Conservation (phyloP, 2,888 invertebrate genomes). For the Neoscelio sp. region DNA sequence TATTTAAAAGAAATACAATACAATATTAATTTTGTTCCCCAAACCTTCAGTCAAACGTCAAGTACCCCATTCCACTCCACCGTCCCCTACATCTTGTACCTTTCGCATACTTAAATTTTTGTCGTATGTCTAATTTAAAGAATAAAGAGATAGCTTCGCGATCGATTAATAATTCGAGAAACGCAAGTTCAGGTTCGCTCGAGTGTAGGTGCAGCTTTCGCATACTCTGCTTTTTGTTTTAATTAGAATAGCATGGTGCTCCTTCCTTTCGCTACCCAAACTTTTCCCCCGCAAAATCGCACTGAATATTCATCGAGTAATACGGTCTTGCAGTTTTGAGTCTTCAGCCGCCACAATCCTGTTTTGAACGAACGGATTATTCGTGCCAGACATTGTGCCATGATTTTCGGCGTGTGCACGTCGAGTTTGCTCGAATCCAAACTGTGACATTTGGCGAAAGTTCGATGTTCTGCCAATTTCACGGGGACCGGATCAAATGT, state of each 20-base stretch:
- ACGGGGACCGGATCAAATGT: constrained; percentile 7
- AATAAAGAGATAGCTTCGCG: too few relatives aligned
- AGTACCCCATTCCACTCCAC: too few relatives aligned
- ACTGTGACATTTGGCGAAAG: constrained; percentile 27
- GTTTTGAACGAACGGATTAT: constrained; percentile 56
- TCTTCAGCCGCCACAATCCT: constrained; percentile 48
- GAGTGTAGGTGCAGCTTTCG: constrained; percentile 20
- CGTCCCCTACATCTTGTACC: too few relatives aligned
- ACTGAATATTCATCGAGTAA: constrained; percentile 82
- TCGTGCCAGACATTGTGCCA: constrained; percentile 46
- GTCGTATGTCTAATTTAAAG: too few relatives aligned
- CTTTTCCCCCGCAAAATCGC: constrained; percentile 81
- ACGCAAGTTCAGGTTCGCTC: not conserved
- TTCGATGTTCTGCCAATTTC: constrained; percentile 46
- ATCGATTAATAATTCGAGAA: not conserved
- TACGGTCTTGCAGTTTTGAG: constrained; percentile 72
- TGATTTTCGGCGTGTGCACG: constrained; percentile 23
- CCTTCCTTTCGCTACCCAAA: constrained; percentile 66
- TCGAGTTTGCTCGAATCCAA: too few relatives aligned
- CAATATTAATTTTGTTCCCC: too few relatives aligned
- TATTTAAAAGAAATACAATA: too few relatives aligned
- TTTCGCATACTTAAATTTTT: too few relatives aligned
- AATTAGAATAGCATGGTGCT: constrained; percentile 49
- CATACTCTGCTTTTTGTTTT: constrained; percentile 61
- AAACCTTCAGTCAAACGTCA: too few relatives aligned